Percentiles rank a stretch among this genome's conserved stretches.
Conservation (phyloP, 1,140 invertebrate species). For the Coptotermes formosanus region DNA sequence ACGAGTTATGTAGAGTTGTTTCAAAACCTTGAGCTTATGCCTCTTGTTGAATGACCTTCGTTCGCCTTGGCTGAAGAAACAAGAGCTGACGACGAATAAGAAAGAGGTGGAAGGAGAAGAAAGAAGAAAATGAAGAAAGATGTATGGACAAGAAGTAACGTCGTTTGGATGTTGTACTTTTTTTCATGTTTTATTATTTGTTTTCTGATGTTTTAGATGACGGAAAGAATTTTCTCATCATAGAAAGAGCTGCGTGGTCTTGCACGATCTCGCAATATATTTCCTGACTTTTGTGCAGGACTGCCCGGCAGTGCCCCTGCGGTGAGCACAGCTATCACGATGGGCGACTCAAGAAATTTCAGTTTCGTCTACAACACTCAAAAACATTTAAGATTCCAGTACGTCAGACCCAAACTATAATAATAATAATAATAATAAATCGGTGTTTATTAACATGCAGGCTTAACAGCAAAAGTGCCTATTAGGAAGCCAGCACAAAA, state of each 20-base stretch:
- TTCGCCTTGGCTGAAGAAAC: slow-evolving; percentile 14
- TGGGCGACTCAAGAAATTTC: neutral
- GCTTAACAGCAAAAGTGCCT: no score
- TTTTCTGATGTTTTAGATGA: slow-evolving; percentile 22
- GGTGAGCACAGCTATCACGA: neutral
- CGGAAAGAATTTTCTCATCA: slow-evolving; percentile 28
- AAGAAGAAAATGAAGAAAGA: neutral
- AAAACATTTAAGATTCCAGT: no score
- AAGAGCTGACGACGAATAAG: neutral
- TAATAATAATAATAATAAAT: no score
- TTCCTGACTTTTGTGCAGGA: neutral
- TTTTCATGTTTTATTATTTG: neutral
- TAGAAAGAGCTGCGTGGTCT: neutral
- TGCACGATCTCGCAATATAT: neutral
- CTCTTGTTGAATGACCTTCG: slow-evolving; percentile 24
- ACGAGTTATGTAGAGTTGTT: slow-evolving; percentile 29
- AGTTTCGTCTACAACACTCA: no score
- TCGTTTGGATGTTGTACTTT: neutral
- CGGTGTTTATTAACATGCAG: no score
- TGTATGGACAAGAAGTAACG: neutral
- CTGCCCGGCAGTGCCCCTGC: neutral
- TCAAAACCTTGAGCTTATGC: slow-evolving; percentile 28
- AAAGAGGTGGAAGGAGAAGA: neutral
- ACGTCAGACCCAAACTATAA: no score
- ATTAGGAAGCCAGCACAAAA: no score